Percentiles rank a stretch among this genome's conserved stretches.
phyloP scores from a whole-genome alignment of 2,113 vertebrate species.

The Muscicapa adusta region DNA sequence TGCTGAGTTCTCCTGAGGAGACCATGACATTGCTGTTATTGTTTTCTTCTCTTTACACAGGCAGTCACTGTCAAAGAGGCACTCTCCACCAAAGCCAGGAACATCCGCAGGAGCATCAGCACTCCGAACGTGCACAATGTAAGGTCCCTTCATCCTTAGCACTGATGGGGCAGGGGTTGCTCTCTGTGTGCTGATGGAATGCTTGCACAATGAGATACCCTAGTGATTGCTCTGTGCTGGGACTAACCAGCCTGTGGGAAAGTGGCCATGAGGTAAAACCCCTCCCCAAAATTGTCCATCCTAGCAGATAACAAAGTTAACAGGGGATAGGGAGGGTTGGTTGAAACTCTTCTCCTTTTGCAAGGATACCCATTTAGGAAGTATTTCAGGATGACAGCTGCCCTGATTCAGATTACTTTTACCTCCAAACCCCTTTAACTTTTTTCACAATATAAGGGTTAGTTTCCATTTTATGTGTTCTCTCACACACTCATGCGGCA shows the following conservation, averaged over 20 bases:
- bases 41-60: conserved; percentile 52
- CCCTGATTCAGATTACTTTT: not conserved
- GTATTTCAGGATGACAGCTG: not conserved
- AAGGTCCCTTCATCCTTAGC: conserved; percentile 43
- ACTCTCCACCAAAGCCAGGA: conserved; percentile 83
- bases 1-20: not conserved
- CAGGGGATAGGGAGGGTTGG: not conserved
- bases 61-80: conserved; percentile 94
- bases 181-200: not conserved
- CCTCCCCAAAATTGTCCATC: not conserved
- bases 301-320: not conserved
- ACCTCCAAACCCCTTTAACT: not conserved
- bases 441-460: not conserved
- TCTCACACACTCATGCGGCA: not conserved
- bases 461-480: not conserved
- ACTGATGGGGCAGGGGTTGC: not conserved
- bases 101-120: conserved; percentile 92
- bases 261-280: not conserved
- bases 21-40: not conserved
- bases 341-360: not conserved
- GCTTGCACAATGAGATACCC: fast-evolving
- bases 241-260: not conserved
- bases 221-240: not conserved
- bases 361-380: not conserved
- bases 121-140: conserved; percentile 92